phyloP scores from a whole-genome alignment of 2,797 vertebrate genomes.

The Eurystomus glaucurus region DNA sequence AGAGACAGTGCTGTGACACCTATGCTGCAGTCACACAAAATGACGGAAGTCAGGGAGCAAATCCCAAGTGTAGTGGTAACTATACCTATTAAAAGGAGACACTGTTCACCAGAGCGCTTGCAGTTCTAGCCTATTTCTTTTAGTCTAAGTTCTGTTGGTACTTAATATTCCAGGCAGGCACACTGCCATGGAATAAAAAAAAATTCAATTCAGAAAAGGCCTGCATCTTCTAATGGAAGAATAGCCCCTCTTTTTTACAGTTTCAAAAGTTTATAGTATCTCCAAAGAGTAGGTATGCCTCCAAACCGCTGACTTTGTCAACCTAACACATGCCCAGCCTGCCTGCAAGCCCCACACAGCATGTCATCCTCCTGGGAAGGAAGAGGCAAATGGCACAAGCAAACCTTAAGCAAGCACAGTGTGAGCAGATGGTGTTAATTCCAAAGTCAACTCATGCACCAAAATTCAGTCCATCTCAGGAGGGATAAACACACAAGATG shows the following conservation, averaged over 20 bases:
- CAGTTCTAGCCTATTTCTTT: background rate
- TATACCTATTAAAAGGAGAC: background rate
- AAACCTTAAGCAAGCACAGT: background rate
- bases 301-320: background rate
- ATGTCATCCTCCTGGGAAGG: background rate
- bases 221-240: background rate
- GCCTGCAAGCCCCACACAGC: background rate
- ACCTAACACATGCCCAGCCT: background rate
- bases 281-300: slow-evolving; percentile 11
- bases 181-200: background rate
- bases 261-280: slow-evolving; percentile 46
- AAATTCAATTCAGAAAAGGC: slow-evolving; percentile 18
- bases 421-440: slow-evolving; percentile 56
- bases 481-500: background rate
- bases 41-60: background rate
- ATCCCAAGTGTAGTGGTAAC: background rate
- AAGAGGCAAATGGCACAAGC: background rate
- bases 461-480: slow-evolving; percentile 21
- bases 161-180: background rate
- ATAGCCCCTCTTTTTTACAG: background rate
- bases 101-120: background rate
- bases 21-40: background rate
- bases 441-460: slow-evolving; percentile 24
- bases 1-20: background rate
- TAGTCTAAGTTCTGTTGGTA: background rate